Evolutionary conservation across 2,888 invertebrate species (phyloP).

Genomic region (Synergus laeviventris): DNA sequence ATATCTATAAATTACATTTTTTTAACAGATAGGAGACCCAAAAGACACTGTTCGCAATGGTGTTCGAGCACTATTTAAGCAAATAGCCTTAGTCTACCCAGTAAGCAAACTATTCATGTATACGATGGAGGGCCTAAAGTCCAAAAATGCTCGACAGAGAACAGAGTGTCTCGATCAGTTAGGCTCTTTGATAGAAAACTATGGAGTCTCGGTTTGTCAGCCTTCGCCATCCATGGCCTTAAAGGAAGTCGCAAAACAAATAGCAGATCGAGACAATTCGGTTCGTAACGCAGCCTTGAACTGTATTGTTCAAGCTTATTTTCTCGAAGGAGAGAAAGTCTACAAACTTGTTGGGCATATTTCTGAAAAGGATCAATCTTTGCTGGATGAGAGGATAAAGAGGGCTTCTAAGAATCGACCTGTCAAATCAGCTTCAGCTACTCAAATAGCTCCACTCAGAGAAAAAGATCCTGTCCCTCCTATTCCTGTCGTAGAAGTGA

Average conservation of each 20-base stretch:
- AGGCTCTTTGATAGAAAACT: conserved; percentile 89
- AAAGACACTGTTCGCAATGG: conserved; percentile 96
- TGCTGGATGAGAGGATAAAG: conserved; percentile 97
- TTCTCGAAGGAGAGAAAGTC: conserved; percentile 92
- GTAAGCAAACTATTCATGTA: conserved; percentile 92
- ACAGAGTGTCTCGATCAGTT: conserved; percentile 97
- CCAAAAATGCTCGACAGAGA: conserved; percentile 97
- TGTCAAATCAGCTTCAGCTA: conserved; percentile 76
- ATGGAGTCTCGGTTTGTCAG: conserved; percentile 90
- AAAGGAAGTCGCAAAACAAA: conserved; percentile 94
- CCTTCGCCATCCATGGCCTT: conserved; percentile 88
- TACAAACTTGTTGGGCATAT: conserved; percentile 95
- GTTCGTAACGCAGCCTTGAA: conserved; percentile 97
- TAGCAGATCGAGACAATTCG: conserved; percentile 96
- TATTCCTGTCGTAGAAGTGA: conserved; percentile 71
- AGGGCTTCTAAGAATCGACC: conserved; percentile 85
- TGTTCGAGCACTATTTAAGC: conserved; percentile 90
- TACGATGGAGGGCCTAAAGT: conserved; percentile 96
- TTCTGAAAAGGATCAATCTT: conserved; percentile 94
- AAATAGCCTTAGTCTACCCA: conserved; percentile 91
- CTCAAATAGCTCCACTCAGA: conserved; percentile 73
- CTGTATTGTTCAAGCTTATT: conserved; percentile 93
- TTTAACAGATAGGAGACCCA: conserved; percentile 90
- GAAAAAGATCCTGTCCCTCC: conserved; percentile 66
- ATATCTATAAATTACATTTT: conserved; percentile 40